Percentiles rank a stretch among this genome's conserved stretches.
Conservation (phyloP, 2,113 vertebrate species). For the Hemiprocne comata region DNA sequence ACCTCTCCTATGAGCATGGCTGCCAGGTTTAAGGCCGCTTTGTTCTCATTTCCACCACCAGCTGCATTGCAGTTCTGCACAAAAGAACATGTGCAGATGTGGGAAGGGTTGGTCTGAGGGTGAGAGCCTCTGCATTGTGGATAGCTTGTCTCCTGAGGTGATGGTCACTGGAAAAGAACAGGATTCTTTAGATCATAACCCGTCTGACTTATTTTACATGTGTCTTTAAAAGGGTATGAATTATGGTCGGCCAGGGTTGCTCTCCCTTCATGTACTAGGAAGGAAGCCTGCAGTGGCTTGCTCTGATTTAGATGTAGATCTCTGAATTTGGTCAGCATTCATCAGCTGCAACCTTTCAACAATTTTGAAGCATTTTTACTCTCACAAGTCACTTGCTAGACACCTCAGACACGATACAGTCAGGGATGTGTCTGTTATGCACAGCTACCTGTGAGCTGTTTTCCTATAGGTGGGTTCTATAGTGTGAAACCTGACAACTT, state of each 20-base stretch:
- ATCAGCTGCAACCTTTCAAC: neutral
- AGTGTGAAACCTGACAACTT: neutral
- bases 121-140: neutral
- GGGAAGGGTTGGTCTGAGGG: neutral
- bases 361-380: neutral
- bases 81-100: accelerated
- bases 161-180: neutral
- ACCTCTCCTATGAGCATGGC: neutral
- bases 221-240: neutral
- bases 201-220: neutral
- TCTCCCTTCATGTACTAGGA: accelerated
- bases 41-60: neutral
- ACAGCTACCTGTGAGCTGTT: neutral
- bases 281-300: neutral
- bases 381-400: neutral
- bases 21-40: neutral
- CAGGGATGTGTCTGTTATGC: neutral
- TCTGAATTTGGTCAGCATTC: neutral
- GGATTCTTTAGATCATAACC: neutral
- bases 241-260: neutral
- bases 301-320: neutral
- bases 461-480: neutral
- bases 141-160: neutral
- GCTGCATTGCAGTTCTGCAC: neutral
- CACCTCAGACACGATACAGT: accelerated